phyloP scores from a whole-genome alignment of 92 coral and sea anemone genomes.

The Micromussa lordhowensis region DNA sequence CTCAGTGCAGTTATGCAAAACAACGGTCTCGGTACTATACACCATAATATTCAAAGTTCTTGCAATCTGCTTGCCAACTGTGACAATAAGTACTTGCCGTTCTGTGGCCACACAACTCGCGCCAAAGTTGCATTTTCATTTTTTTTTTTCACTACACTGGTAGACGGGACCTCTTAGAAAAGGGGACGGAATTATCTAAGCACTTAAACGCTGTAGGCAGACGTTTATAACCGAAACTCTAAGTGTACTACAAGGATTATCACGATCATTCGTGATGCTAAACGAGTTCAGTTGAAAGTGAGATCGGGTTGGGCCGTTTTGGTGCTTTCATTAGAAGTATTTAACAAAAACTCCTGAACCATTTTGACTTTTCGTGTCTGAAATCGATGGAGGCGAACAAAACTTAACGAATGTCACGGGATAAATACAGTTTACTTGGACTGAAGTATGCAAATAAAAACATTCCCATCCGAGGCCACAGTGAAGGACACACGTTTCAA shows the following conservation, averaged over 20 bases:
- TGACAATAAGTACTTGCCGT: not conserved
- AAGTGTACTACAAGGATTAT: not conserved
- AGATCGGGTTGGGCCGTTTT: not conserved
- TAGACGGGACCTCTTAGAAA: not conserved
- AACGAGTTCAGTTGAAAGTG: not conserved
- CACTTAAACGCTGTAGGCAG: not conserved
- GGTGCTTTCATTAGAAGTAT: not conserved
- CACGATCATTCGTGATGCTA: not conserved
- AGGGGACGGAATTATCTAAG: not conserved
- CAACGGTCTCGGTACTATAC: not conserved
- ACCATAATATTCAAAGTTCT: not conserved
- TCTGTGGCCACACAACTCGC: not conserved
- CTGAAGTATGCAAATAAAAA: constrained; percentile 48
- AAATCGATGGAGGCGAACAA: not conserved
- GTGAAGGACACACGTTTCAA: constrained; percentile 6
- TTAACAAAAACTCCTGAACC: not conserved
- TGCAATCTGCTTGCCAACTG: not conserved
- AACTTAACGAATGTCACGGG: not conserved
- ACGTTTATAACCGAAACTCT: not conserved
- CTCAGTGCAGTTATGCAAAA: constrained; percentile 7
- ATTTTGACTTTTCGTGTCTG: not conserved
- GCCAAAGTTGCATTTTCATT: not conserved
- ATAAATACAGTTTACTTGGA: not conserved
- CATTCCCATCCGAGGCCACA: not conserved
- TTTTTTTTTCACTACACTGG: not conserved